These are phyloP conservation scores for Alligator mississippiensis DNA, from an alignment of 2,113 vertebrate genomes.

Conservation along the genomic window DNA sequence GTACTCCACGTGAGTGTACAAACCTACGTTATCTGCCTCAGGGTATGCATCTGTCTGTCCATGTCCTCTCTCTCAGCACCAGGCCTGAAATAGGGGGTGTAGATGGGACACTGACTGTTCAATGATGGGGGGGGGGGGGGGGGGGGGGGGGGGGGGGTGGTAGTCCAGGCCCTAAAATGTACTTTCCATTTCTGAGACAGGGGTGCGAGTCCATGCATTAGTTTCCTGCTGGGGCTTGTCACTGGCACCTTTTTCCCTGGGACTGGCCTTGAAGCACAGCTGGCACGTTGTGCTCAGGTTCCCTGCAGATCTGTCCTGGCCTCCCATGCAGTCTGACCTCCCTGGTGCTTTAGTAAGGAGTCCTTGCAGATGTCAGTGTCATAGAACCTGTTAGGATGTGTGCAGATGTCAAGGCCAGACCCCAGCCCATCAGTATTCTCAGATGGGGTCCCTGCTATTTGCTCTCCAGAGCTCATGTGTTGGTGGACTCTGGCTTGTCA, in stretches of 20 bases:
- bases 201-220: not conserved
- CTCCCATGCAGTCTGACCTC: not conserved
- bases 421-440: not conserved
- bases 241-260: not conserved
- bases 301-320: not conserved
- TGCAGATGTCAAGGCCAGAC: not conserved
- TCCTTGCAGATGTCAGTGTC: not conserved
- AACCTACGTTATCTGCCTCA: too few relatives aligned
- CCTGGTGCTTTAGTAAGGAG: too few relatives aligned
- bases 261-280: not conserved
- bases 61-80: too few relatives aligned
- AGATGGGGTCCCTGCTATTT: not conserved
- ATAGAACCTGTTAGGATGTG: not conserved
- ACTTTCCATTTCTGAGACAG: not conserved
- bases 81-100: not conserved
- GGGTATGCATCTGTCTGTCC: too few relatives aligned
- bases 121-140: not conserved
- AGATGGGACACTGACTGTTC: not conserved
- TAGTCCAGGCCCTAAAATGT: too few relatives aligned
- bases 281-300: not conserved
- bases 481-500: not conserved
- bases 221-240: not conserved
- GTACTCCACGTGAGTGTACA: too few relatives aligned
- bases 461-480: too few relatives aligned
- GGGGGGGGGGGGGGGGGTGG: not conserved